These are phyloP conservation scores for Stigmatopora nigra DNA, from an alignment of 2,113 vertebrate species.

Conservation along the genomic window DNA sequence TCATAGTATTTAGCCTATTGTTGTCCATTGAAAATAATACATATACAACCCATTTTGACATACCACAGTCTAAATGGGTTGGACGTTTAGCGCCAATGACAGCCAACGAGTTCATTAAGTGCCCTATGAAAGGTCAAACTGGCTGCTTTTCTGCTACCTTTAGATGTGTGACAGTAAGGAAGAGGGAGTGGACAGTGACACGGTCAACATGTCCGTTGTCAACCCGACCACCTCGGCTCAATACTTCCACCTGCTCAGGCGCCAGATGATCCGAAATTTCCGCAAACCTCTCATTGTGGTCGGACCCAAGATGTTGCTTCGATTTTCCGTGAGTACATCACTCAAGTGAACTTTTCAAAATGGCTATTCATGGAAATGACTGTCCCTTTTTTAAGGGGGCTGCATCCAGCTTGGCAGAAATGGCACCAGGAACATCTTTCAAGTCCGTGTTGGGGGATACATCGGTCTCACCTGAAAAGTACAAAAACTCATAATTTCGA, in stretches of 20 bases:
- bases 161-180: slow-evolving; percentile 91
- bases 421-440: slow-evolving; percentile 87
- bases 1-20: not conserved
- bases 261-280: slow-evolving; percentile 95
- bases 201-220: slow-evolving; percentile 84
- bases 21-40: not conserved
- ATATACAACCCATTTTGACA: too few relatives aligned
- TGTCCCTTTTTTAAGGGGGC: slow-evolving; percentile 72
- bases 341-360: not conserved
- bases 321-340: slow-evolving; percentile 78
- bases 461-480: slow-evolving; percentile 80
- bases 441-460: slow-evolving; percentile 83
- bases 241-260: slow-evolving; percentile 91
- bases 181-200: slow-evolving; percentile 87
- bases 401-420: slow-evolving; percentile 84
- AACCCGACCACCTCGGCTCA: slow-evolving; percentile 90
- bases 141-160: not conserved
- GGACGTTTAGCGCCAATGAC: too few relatives aligned
- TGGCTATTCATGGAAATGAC: not conserved
- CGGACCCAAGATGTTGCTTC: slow-evolving; percentile 87
- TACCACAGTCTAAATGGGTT: too few relatives aligned
- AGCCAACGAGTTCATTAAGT: not conserved
- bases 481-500: slow-evolving; percentile 10
- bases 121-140: not conserved
- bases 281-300: slow-evolving; percentile 91